Conservation (phyloP, 2,888 invertebrate species). For the Catocala nupta region DNA sequence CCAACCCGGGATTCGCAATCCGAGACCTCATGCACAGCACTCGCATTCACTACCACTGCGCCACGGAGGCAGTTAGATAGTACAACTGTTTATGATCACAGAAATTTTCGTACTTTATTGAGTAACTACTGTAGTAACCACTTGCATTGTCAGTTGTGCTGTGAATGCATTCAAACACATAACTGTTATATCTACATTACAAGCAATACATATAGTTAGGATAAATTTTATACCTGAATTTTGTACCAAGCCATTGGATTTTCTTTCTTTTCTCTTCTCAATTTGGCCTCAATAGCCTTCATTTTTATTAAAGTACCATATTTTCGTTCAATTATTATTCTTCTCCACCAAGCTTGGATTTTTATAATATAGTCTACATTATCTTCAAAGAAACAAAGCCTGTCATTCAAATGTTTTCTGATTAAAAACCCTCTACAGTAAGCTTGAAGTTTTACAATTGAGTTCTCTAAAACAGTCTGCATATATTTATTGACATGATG, state of each 20-base stretch:
- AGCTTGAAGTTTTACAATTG: constrained; percentile 88
- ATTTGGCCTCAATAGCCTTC: constrained; percentile 74
- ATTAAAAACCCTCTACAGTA: constrained; percentile 87
- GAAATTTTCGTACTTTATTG: no score
- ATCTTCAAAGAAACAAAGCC: constrained; percentile 74
- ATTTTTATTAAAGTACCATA: constrained; percentile 79
- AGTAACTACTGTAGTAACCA: no score
- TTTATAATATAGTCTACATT: constrained; percentile 77
- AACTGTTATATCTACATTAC: no score
- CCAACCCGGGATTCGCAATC: no score
- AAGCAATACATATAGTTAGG: no score
- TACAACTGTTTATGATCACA: no score
- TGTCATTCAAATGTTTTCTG: constrained; percentile 78
- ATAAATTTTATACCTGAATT: constrained; percentile 72
- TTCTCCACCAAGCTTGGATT: constrained; percentile 90
- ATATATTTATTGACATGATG: constrained; percentile 77
- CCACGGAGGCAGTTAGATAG: no score
- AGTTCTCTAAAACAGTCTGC: constrained; percentile 73
- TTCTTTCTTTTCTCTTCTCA: constrained; percentile 71
- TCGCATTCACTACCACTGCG: no score
- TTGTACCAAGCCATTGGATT: constrained; percentile 84
- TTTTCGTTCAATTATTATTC: constrained; percentile 75
- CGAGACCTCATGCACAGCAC: no score
- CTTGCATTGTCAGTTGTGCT: no score
- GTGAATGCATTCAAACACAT: no score